Evolutionary conservation across 1,140 invertebrate species (phyloP), one percentile per base, ranked within the genome.

Genomic region (Cyclina sinensis): DNA sequence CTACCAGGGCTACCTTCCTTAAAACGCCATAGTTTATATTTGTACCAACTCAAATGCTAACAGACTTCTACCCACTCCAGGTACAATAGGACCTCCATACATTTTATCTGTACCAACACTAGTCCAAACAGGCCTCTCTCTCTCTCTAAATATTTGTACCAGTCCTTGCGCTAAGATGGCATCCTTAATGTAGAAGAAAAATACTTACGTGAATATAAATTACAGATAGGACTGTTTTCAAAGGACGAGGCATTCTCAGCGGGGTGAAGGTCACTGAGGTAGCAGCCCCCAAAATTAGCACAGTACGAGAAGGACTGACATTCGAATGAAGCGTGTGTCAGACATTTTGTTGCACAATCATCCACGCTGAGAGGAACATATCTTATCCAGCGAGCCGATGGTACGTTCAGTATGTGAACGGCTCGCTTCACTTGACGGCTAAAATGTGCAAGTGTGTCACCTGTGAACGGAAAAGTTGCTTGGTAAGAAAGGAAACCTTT

Each of bases 271-370:
- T 62, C 54, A 21, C 16, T 65, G 14, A 70, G 1, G 14, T 35
- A 46, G 68, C 81, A 83, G 4, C 27, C 14, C 1, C 81, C 81
- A 21, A 83, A 24, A 5, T 70, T 30, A 30, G 81, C 7, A 35
- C 81, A 83, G 27, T 83, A 83, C 11, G 59, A 27, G 18, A 70
- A 83, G 5, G 81, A 68, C 68, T 83, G 30, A 32, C 81, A 83
- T 1, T 83, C 81, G 24, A 68, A 83, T 12, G 81, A n/a, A 24
- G 65, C 57, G n/a, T 68, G 18, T 0, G 37, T 70, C 5, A 62
- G n/a, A n/a, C 81, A 83, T 37, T 68, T 70, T 1, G 62, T n/a
- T 1, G 81, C 81, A 70, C 81, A 83, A 9, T 70, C 81, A 39
- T 83, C 81, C 0, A 83, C 65, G 46, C 74, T 78, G n/a, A 51